A percentile compares a stretch with the other conserved stretches of the same genome.
These are phyloP conservation scores for Gymnopithys bicolor DNA, from an alignment of 2,797 vertebrate genomes.

Conservation along the genomic window DNA sequence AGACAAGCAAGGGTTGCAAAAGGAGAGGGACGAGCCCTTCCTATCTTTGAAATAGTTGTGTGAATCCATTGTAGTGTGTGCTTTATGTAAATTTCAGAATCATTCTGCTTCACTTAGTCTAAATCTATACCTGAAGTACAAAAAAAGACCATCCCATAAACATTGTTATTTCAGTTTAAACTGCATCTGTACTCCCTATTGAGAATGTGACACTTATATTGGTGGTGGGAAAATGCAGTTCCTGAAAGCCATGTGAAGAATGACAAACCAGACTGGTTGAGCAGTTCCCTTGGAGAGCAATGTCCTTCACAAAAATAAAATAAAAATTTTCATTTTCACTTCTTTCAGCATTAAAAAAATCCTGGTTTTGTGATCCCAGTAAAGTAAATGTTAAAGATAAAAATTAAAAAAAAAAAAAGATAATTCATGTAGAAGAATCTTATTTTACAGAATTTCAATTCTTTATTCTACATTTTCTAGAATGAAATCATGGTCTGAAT, in stretches of 20 bases:
- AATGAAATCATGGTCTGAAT: neutral
- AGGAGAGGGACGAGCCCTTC: neutral
- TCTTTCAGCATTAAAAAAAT: neutral
- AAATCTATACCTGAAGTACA: neutral
- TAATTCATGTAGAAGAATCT: neutral
- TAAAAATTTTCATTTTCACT: neutral
- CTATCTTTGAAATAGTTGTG: neutral
- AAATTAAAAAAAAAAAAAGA: neutral
- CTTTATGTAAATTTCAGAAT: neutral
- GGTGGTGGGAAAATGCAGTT: neutral
- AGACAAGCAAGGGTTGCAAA: neutral
- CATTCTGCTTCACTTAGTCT: neutral
- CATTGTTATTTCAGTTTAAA: neutral
- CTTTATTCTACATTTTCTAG: neutral
- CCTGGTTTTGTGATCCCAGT: neutral
- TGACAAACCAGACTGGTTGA: neutral
- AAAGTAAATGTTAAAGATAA: neutral
- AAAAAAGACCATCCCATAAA: accelerated
- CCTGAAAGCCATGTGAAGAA: neutral
- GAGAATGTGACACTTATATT: neutral
- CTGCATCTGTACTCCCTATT: neutral
- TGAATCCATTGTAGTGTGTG: neutral
- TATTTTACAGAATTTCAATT: neutral
- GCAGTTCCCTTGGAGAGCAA: neutral
- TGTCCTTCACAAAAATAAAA: neutral